Evolutionary conservation across 2,888 invertebrate species (phyloP).

Genomic region (Maniola hyperantus): DNA sequence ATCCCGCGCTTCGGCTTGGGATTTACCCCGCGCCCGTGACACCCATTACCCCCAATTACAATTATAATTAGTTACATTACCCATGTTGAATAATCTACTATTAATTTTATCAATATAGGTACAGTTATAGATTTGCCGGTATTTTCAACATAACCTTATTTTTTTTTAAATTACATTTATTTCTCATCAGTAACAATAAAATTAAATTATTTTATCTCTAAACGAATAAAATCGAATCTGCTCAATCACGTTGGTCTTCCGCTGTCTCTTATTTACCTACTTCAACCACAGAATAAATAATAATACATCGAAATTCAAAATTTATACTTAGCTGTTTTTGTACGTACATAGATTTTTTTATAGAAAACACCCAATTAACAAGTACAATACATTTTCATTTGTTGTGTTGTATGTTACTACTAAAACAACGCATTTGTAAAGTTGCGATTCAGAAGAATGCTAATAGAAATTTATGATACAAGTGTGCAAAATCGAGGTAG

Average conservation of each 20-base stretch:
- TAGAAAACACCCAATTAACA: not conserved
- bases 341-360: not conserved
- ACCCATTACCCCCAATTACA: no score
- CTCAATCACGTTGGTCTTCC: slow-evolving; percentile 68
- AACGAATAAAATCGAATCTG: slow-evolving; percentile 39
- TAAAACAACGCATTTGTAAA: not conserved
- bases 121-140: not conserved
- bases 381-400: not conserved
- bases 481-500: no score
- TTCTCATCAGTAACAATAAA: not conserved
- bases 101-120: no score
- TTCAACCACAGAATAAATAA: slow-evolving; percentile 12
- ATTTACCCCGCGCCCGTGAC: no score
- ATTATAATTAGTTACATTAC: no score
- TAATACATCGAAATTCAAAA: slow-evolving; percentile 36
- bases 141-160: not conserved
- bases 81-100: no score
- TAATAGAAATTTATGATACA: no score
- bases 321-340: not conserved
- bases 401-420: not conserved
- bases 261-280: slow-evolving; percentile 54
- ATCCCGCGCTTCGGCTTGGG: no score
- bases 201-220: slow-evolving; percentile 1
- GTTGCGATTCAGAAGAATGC: no score
- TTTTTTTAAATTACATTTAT: no score